Conservation (phyloP, 1,140 invertebrate species). For the Andricus grossulariae region DNA sequence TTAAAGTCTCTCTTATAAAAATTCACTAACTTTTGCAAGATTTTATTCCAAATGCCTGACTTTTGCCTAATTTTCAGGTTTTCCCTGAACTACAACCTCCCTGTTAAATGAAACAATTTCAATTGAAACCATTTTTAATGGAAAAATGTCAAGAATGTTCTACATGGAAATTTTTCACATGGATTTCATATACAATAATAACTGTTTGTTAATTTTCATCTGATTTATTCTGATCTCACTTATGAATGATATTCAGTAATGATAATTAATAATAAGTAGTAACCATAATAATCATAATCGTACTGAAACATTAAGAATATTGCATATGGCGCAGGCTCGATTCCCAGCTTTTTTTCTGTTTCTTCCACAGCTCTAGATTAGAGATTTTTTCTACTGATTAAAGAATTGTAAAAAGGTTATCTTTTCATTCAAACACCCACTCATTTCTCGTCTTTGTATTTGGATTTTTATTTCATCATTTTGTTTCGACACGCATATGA, state of each 20-base stretch:
- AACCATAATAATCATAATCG: conserved; percentile 61
- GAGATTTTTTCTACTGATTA: neutral
- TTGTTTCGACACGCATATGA: conserved; percentile 32
- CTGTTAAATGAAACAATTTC: no score
- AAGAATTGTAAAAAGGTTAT: no score
- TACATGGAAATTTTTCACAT: neutral
- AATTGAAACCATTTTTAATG: no score
- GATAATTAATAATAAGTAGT: conserved; percentile 36
- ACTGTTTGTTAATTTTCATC: neutral
- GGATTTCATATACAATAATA: neutral
- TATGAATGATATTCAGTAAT: conserved; percentile 63
- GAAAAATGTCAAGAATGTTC: no score
- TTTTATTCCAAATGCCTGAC: no score
- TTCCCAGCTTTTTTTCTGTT: neutral
- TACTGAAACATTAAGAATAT: conserved; percentile 61
- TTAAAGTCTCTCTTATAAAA: no score
- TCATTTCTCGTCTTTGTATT: conserved; percentile 29
- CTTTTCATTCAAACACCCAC: neutral
- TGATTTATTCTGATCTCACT: conserved; percentile 41
- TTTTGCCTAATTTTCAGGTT: no score
- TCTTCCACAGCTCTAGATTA: neutral
- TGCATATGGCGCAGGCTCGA: conserved; percentile 53
- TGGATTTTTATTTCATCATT: conserved; percentile 20
- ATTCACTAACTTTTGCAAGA: no score
- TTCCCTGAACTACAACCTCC: no score